These are phyloP conservation scores for Threskiornis aethiopicus DNA, from an alignment of 2,797 vertebrate species.

Conservation along the genomic window DNA sequence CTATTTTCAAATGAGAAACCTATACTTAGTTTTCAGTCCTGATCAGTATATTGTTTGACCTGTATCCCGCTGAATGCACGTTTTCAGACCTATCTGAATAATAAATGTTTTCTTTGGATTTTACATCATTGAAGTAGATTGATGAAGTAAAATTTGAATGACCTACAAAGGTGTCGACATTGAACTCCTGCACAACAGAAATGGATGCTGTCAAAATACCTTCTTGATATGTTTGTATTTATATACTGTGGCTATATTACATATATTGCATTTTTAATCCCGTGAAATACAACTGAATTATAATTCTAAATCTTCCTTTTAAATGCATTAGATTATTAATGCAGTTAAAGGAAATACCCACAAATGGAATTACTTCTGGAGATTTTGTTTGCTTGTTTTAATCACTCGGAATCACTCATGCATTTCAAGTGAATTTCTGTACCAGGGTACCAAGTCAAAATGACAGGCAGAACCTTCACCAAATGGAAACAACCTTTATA, in stretches of 20 bases:
- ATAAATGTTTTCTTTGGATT: not conserved
- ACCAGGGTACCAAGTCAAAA: not conserved
- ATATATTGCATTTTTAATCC: conserved; percentile 53
- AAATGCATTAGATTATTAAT: conserved; percentile 56
- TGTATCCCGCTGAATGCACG: not conserved
- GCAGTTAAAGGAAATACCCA: conserved; percentile 53
- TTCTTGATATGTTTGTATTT: not conserved
- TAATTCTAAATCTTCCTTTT: conserved; percentile 48
- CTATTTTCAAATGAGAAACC: not conserved
- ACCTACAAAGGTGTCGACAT: not conserved
- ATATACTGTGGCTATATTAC: not conserved
- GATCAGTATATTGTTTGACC: not conserved
- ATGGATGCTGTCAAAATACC: not conserved
- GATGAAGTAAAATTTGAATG: not conserved
- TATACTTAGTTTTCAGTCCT: not conserved
- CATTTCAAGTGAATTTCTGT: not conserved
- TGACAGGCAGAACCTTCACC: not conserved
- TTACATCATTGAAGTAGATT: not conserved
- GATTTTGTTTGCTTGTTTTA: conserved; percentile 37
- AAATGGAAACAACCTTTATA: not conserved
- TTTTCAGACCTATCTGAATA: not conserved
- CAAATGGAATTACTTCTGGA: conserved; percentile 56
- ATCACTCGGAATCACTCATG: not conserved
- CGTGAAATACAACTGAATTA: conserved; percentile 34
- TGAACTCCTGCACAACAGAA: not conserved